Evolutionary conservation across 1,140 invertebrate genomes (phyloP).

Genomic region (Wasmannia auropunctata): DNA sequence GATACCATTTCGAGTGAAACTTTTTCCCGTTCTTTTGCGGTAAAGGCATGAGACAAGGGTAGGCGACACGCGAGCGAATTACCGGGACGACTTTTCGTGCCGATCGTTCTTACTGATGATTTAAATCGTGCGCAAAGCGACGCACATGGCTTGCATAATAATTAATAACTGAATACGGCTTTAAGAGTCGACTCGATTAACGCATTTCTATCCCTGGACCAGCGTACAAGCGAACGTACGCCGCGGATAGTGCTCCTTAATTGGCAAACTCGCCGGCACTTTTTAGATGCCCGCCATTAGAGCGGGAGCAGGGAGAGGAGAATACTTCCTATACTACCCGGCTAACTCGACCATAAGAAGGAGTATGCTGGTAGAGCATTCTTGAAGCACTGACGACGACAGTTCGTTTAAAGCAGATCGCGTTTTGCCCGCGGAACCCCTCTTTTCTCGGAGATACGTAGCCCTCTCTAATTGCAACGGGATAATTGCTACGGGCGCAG

Average conservation of each 20-base stretch:
- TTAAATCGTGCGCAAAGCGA: constrained; percentile 72
- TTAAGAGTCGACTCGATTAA: constrained; percentile 8
- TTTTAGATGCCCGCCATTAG: constrained; percentile 65
- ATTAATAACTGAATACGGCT: constrained; percentile 66
- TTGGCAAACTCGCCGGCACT: constrained; percentile 69
- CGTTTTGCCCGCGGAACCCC: constrained; percentile 36
- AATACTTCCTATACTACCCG: neutral
- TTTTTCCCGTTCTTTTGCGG: constrained; percentile 10
- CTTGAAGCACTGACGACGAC: constrained; percentile 31
- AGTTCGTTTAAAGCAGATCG: constrained; percentile 37
- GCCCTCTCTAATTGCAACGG: constrained; percentile 62
- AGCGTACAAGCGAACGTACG: constrained; percentile 65
- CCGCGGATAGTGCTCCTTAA: constrained; percentile 73
- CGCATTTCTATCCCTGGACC: constrained; percentile 55
- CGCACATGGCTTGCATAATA: constrained; percentile 76
- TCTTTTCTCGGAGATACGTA: constrained; percentile 33
- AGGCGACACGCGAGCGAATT: neutral
- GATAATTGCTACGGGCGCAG: constrained; percentile 50
- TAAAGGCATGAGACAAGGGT: neutral
- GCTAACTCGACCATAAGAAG: constrained; percentile 67
- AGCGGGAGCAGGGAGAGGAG: constrained; percentile 8
- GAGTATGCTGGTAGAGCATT: constrained; percentile 56
- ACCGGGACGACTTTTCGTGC: neutral
- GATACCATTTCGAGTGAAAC: constrained; percentile 39
- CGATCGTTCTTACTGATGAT: constrained; percentile 71